Base-by-base conservation (phyloP, 2,113 vertebrate species). In the Scophthalmus maximus region DNA sequence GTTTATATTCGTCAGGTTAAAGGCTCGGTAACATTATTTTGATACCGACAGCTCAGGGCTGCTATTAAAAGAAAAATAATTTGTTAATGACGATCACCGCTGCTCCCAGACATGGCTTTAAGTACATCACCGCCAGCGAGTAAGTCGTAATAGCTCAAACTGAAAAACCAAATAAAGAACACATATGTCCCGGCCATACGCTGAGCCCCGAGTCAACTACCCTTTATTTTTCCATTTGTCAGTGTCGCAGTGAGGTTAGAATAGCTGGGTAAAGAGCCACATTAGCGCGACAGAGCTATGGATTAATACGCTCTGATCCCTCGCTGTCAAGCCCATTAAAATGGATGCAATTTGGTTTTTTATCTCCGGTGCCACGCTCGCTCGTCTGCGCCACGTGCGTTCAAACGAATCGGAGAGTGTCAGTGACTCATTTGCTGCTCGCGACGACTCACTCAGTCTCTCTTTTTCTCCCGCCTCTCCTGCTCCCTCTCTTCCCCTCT, bases 271-370 rank as follows among this genome's bases (percentile, higher is more conserved):
- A 78, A 88, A 88, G 76, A 86, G 81, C 57, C 69, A 81, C 78
- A 88, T 90, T 89, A 88, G 69, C 20, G 38, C 67, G 57, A 90
- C 85, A 88, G 79, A 88, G 87, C 83, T 53, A 73, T 73, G 84
- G 82, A 88, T 88, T 88, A 89, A 87, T 90, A 71, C 82, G 62
- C 76, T 81, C 51, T 79, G 79, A 75, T 90, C 88, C 84, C 81
- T 87, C 66, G 34, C 85, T 80, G 76, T 91, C 82, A 82, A 79
- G 67, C 73, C 87, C 81, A 86, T 92, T 90, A 88, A 89, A 90
- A 91, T 85, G 76, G 63, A 81, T 82, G 83, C 80, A 81, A 60
- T 89, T 89, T 79, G 46, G 68, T 32, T 58, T 91, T 90, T 32
- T 32, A 90, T 92, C 84, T 84, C 67, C 34, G n/a, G 67, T 42